Conservation (phyloP, 2,113 vertebrate species). For the Cricetomys ansorgei region DNA sequence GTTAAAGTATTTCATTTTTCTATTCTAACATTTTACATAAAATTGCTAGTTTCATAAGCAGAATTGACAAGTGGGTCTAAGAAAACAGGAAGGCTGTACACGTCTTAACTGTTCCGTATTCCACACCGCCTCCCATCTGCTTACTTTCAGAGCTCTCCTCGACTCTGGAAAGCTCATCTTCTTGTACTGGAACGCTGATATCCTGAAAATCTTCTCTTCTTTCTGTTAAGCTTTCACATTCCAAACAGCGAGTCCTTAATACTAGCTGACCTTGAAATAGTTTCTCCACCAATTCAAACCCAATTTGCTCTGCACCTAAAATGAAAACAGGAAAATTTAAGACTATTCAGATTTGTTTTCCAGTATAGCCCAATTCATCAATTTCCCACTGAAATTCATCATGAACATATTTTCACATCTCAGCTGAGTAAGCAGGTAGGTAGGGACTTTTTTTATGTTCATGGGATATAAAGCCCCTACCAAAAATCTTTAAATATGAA, state of each 20-base stretch:
- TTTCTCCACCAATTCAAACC: slow-evolving; percentile 94
- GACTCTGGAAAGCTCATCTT: slow-evolving; percentile 91
- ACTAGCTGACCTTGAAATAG: slow-evolving; percentile 97
- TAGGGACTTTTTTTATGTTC: too few relatives aligned
- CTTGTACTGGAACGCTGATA: slow-evolving; percentile 98
- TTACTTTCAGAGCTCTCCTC: slow-evolving; percentile 93
- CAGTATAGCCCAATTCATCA: neutral
- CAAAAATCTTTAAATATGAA: neutral
- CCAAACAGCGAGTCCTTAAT: slow-evolving; percentile 96
- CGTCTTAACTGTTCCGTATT: neutral
- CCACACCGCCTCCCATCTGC: slow-evolving; percentile 45
- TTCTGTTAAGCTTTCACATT: slow-evolving; percentile 97
- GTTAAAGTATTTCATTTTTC: slow-evolving; percentile 47
- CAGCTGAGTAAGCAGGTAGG: neutral
- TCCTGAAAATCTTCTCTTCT: slow-evolving; percentile 98
- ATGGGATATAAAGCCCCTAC: neutral
- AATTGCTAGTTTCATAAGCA: slow-evolving; percentile 26
- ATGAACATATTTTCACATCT: slow-evolving; percentile 45
- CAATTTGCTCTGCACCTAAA: slow-evolving; percentile 85
- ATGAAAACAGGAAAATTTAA: slow-evolving; percentile 39
- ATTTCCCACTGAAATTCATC: slow-evolving; percentile 32
- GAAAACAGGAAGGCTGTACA: neutral
- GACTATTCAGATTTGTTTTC: slow-evolving; percentile 23
- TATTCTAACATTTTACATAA: slow-evolving; percentile 29
- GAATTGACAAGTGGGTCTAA: neutral